Evolutionary conservation across 1,140 invertebrate genomes (phyloP), one percentile per base, ranked within the genome.

Genomic region (Aphaenogaster floridana): DNA sequence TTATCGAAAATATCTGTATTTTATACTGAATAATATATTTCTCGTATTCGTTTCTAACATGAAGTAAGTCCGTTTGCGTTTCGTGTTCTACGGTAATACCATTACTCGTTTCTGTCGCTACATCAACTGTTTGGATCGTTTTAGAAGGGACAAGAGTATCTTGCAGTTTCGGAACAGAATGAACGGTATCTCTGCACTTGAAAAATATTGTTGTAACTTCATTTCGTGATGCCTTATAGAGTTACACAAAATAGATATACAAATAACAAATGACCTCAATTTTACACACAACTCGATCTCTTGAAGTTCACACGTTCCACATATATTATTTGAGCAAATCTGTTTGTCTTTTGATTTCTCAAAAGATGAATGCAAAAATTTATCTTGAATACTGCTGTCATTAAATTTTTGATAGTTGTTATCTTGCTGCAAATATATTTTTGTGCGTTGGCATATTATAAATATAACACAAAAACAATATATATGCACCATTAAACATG

Each of bases 31-130:
- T 79, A 48, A 54, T 80, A 50, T 80, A 7, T 71, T 13, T 13
- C 6, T 34, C 36, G 3, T 61, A 72, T 69, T 57, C 1, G 11
- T 68, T 87, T 89, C 86, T 87, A 45, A 87, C 86, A 45, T 50
- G 59, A 59, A 86, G 66, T 0, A 69, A 17, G 17, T 89, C 84
- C 17, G 84, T 87, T 78, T 89, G 89, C 6, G 50, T 68, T 64
- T 79, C 84, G 4, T 34, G 42, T 15, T 81, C 84, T 21, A 2
- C 9, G 3, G 0, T 66, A n/a, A 66, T 61, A n/a, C 2, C 6
- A 21, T 21, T 86, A 34, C 7, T 66, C 15, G 34, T 77, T 7
- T 39, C 80, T 13, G 21, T 61, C n/a, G 48, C 89, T 8, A 48
- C 54, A 13, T 80, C 83, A 13, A 45, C n/a, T 3, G 7, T 76